phyloP scores from a whole-genome alignment of 2,113 vertebrate genomes.

The Phyllostomus discolor region DNA sequence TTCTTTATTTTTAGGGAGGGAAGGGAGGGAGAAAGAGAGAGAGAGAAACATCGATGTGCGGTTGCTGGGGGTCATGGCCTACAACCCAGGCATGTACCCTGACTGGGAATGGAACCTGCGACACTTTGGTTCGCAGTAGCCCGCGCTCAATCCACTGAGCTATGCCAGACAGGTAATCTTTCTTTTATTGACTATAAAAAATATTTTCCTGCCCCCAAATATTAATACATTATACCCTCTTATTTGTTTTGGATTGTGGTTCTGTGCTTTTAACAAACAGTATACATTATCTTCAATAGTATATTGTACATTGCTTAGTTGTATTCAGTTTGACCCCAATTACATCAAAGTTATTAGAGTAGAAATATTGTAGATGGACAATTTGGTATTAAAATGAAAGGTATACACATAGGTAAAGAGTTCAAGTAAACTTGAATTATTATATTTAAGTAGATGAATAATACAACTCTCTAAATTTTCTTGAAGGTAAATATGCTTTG shows the following conservation, averaged over 20 bases:
- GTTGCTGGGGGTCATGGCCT: no score
- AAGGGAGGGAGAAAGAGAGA: no score
- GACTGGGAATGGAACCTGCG: no score
- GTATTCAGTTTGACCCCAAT: not conserved
- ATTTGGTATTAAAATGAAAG: slow-evolving; percentile 16
- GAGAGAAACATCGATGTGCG: no score
- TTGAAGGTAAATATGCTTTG: slow-evolving; percentile 46
- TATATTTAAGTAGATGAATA: slow-evolving; percentile 16
- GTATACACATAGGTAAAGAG: not conserved
- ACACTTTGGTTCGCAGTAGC: no score
- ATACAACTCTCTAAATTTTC: slow-evolving; percentile 37
- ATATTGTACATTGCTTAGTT: not conserved
- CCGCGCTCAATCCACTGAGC: no score
- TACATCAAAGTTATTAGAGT: not conserved
- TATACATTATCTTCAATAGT: not conserved
- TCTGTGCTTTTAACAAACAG: not conserved
- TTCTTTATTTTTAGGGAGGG: no score
- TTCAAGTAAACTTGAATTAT: slow-evolving; percentile 25
- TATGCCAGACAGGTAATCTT: not conserved
- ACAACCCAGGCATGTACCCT: no score
- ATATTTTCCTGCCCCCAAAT: not conserved
- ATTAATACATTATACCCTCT: not conserved
- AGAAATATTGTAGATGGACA: slow-evolving; percentile 1
- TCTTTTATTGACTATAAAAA: not conserved
- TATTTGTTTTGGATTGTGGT: not conserved